phyloP scores from a whole-genome alignment of 2,888 invertebrate species.

The Nesidiocoris tenuis region DNA sequence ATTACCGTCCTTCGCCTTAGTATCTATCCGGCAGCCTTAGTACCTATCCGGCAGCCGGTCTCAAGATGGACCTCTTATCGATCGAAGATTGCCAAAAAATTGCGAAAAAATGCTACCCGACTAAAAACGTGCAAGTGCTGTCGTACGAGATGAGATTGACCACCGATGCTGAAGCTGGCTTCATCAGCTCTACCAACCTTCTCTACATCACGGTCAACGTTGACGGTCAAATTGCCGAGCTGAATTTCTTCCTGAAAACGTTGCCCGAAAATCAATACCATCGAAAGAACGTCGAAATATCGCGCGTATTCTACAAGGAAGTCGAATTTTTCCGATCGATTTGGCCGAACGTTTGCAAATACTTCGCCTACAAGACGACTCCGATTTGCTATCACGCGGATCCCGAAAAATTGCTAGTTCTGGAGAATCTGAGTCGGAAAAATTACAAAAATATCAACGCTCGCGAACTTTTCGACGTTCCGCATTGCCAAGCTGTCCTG shows the following conservation, averaged over 20 bases:
- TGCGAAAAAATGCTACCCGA: conserved; percentile 1
- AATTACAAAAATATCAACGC: conserved; percentile 20
- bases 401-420: conserved; percentile 14
- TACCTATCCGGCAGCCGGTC: no score
- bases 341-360: conserved; percentile 6
- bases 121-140: neutral
- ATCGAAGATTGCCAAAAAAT: conserved; percentile 4
- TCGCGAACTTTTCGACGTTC: conserved; percentile 6
- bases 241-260: conserved; percentile 24
- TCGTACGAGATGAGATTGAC: conserved; percentile 7
- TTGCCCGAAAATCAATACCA: conserved; percentile 21
- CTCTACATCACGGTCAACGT: neutral
- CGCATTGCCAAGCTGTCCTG: conserved; percentile 24
- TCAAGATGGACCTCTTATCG: conserved; percentile 16
- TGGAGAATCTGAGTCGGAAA: conserved; percentile 1
- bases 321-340: conserved; percentile 6
- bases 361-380: conserved; percentile 24
- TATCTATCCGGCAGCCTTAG: no score
- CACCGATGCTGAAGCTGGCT: conserved; percentile 10
- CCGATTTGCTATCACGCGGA: conserved; percentile 30
- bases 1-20: no score
- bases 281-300: conserved; percentile 3
- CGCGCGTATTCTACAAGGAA: conserved; percentile 22
- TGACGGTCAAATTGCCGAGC: neutral
- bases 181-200: conserved; percentile 5